A percentile compares a stretch with the other conserved stretches of the same genome.
Evolutionary conservation across 2,113 vertebrate species (phyloP).

Genomic region (Clinocottus analis): DNA sequence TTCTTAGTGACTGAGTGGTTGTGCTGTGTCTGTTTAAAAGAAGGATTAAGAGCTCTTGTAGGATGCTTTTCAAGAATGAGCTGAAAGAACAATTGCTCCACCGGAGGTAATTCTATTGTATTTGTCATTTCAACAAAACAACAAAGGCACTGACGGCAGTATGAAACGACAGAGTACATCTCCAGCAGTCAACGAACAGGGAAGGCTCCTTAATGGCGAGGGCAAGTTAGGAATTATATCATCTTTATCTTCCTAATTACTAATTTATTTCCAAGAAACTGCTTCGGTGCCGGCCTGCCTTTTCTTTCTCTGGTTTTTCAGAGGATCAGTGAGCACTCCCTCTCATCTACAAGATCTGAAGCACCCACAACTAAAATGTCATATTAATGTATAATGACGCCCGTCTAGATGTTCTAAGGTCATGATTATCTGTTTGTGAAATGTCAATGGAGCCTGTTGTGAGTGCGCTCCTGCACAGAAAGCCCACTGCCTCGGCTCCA

Average conservation of each 20-base stretch:
- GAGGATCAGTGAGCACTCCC: conserved; percentile 41
- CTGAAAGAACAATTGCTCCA: conserved; percentile 49
- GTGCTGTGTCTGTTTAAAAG: conserved; percentile 57
- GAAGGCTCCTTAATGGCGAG: conserved; percentile 5
- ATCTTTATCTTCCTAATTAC: conserved; percentile 33
- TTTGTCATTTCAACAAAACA: conserved; percentile 63
- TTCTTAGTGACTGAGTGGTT: conserved; percentile 53
- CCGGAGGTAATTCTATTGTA: conserved; percentile 48
- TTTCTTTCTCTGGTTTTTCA: conserved; percentile 25
- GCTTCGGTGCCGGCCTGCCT: conserved; percentile 3
- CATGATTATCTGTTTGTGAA: conserved; percentile 52
- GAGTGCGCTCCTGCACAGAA: no score
- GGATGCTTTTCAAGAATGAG: conserved; percentile 64
- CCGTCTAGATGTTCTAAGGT: conserved; percentile 61
- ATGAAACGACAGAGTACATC: conserved; percentile 34
- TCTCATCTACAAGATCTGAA: conserved; percentile 43
- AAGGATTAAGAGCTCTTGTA: conserved; percentile 61
- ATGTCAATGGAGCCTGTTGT: conserved; percentile 55
- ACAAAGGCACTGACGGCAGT: conserved; percentile 32
- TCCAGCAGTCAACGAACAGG: conserved; percentile 17
- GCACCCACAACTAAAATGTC: conserved; percentile 65
- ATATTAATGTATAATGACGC: conserved; percentile 72
- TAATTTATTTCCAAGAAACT: conserved; percentile 48
- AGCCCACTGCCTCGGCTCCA: conserved; percentile 32
- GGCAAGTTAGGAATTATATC: neutral